phyloP scores from a whole-genome alignment of 2,113 vertebrate genomes.

The Ophthalmotilapia sp. region DNA sequence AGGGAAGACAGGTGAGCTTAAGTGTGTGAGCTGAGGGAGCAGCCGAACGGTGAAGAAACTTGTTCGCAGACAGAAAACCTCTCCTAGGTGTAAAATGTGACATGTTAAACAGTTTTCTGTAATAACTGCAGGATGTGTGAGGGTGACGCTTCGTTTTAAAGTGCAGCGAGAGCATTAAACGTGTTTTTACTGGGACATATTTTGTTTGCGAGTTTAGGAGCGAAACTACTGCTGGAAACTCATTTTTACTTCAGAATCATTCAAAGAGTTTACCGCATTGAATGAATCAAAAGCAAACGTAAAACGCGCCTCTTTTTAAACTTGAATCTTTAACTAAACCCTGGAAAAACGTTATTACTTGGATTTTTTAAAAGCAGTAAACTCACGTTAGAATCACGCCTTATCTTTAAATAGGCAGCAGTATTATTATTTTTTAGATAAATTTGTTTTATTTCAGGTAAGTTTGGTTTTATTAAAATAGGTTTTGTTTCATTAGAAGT shows the following conservation, averaged over 20 bases:
- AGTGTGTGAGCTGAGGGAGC: background rate
- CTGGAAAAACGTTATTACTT: background rate
- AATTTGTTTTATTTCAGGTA: background rate
- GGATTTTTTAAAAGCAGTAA: background rate
- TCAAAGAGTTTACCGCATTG: background rate
- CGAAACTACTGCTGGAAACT: background rate
- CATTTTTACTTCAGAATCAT: background rate
- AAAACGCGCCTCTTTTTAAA: background rate
- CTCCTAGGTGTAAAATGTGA: background rate
- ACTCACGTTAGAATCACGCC: background rate
- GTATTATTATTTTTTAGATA: background rate
- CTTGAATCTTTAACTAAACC: background rate
- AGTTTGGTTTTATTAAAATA: background rate
- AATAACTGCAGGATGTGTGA: background rate
- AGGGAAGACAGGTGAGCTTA: background rate
- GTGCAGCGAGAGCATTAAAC: background rate
- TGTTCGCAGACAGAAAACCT: background rate
- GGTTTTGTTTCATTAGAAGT: background rate
- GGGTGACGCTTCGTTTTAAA: background rate
- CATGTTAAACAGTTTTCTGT: background rate
- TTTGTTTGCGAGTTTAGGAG: background rate
- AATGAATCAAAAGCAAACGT: background rate
- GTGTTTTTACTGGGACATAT: background rate
- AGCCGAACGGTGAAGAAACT: background rate
- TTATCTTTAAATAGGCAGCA: background rate